Evolutionary conservation across 92 coral and sea anemone genomes (phyloP).

Genomic region (Umimayanthus kanabou): DNA sequence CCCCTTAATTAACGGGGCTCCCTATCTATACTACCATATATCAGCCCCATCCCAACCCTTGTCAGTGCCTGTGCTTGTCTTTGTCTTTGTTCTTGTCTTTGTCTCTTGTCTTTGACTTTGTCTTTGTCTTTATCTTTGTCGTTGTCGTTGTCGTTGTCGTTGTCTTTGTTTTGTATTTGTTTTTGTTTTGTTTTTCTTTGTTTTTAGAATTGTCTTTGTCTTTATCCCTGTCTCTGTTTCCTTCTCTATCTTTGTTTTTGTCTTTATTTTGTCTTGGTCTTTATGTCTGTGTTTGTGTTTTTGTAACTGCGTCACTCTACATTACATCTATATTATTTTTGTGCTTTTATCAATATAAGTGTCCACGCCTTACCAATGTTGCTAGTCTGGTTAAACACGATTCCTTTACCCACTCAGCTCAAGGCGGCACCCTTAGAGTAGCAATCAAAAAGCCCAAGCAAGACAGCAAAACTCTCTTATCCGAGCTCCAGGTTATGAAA

Average conservation of each 20-base stretch:
- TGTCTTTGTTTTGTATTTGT: too few relatives aligned
- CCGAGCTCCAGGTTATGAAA: conserved; percentile 16
- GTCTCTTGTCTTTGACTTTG: too few relatives aligned
- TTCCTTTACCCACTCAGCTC: conserved; percentile 8
- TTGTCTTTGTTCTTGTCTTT: neutral
- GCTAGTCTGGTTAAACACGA: neutral
- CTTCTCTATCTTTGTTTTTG: too few relatives aligned
- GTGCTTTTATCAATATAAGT: neutral
- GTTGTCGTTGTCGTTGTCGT: neutral
- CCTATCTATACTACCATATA: too few relatives aligned
- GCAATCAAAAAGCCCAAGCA: conserved; percentile 24
- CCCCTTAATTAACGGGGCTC: too few relatives aligned
- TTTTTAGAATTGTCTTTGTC: neutral
- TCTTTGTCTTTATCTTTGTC: neutral
- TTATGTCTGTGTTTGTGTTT: too few relatives aligned
- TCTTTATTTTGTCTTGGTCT: neutral
- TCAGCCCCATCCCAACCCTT: too few relatives aligned
- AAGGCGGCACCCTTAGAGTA: neutral
- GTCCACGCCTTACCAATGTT: neutral
- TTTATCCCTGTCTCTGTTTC: too few relatives aligned
- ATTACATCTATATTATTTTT: too few relatives aligned
- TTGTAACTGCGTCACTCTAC: neutral
- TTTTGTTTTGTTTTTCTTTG: too few relatives aligned
- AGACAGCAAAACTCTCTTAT: conserved; percentile 9
- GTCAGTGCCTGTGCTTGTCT: too few relatives aligned